phyloP scores from a whole-genome alignment of 2,797 vertebrate genomes.

The Chrysocyon brachyurus region DNA sequence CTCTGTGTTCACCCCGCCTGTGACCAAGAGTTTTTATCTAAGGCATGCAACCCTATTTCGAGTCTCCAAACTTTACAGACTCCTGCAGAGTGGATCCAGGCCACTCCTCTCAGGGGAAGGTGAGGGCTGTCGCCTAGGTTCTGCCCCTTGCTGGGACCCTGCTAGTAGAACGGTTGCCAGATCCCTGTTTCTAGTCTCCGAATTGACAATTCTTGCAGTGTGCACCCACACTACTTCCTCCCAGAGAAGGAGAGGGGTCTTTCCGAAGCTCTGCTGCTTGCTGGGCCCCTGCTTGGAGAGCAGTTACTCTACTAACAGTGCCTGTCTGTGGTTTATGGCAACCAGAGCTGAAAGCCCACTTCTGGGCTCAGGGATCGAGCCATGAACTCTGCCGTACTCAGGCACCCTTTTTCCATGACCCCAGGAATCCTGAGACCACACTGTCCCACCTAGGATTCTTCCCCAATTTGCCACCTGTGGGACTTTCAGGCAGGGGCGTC shows the following conservation, averaged over 20 bases:
- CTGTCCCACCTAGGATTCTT: neutral
- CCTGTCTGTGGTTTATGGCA: neutral
- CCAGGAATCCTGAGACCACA: neutral
- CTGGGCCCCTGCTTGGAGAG: neutral
- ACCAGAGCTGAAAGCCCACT: neutral
- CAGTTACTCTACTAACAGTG: neutral
- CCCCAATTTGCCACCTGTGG: neutral
- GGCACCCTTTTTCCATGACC: neutral
- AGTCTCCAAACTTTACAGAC: neutral
- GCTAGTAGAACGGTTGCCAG: neutral
- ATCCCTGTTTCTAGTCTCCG: neutral
- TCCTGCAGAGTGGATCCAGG: neutral
- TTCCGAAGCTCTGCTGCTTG: neutral
- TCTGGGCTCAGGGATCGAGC: neutral
- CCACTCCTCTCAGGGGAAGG: too few species aligned
- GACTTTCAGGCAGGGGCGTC: neutral
- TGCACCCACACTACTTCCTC: neutral
- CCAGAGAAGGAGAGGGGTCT: fast-evolving
- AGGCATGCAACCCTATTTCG: neutral
- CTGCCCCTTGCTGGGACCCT: neutral
- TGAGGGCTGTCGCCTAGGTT: too few species aligned
- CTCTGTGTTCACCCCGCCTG: neutral
- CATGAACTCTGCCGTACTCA: neutral
- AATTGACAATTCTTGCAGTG: neutral
- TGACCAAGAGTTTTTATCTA: neutral